Percentiles rank a stretch among this genome's conserved stretches.
These are phyloP conservation scores for Forpus xanthops DNA, from an alignment of 2,797 vertebrate species.

Conservation along the genomic window DNA sequence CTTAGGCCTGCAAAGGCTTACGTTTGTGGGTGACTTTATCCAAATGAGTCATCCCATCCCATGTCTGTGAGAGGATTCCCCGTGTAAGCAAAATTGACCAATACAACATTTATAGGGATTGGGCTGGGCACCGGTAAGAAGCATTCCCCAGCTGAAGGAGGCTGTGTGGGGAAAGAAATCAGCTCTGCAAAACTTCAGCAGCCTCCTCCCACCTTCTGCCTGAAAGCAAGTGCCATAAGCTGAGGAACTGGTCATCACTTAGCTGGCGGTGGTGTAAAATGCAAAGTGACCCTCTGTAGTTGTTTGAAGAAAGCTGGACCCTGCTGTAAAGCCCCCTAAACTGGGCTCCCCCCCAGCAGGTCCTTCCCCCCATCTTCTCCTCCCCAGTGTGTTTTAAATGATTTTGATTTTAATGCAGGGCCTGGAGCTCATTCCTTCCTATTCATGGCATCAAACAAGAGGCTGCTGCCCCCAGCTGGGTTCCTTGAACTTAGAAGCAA, in stretches of 20 bases:
- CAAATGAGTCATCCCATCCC: background rate
- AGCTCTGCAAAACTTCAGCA: background rate
- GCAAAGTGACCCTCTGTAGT: background rate
- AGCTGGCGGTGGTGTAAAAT: background rate
- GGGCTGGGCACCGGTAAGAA: background rate
- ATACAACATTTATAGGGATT: background rate
- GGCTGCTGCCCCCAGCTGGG: constrained; percentile 47
- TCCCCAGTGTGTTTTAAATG: background rate
- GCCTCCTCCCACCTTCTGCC: background rate
- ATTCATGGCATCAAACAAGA: constrained; percentile 13
- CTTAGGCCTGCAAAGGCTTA: constrained; percentile 11
- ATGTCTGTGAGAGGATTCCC: constrained; percentile 28
- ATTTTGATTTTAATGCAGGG: constrained; percentile 20
- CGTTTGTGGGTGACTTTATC: background rate
- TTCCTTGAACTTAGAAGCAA: constrained; percentile 47
- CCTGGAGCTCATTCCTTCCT: constrained; percentile 43
- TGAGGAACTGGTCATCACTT: background rate
- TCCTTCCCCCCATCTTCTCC: background rate
- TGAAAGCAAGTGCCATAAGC: background rate
- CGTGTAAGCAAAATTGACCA: constrained; percentile 10
- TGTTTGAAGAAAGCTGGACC: background rate
- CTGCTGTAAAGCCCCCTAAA: background rate
- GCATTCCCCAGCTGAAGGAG: background rate
- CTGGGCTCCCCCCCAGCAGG: background rate
- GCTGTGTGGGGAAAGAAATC: background rate